Percentiles rank a stretch among this genome's conserved stretches.
Evolutionary conservation across 2,113 vertebrate genomes (phyloP).

Genomic region (Erythrocercus mccallii): DNA sequence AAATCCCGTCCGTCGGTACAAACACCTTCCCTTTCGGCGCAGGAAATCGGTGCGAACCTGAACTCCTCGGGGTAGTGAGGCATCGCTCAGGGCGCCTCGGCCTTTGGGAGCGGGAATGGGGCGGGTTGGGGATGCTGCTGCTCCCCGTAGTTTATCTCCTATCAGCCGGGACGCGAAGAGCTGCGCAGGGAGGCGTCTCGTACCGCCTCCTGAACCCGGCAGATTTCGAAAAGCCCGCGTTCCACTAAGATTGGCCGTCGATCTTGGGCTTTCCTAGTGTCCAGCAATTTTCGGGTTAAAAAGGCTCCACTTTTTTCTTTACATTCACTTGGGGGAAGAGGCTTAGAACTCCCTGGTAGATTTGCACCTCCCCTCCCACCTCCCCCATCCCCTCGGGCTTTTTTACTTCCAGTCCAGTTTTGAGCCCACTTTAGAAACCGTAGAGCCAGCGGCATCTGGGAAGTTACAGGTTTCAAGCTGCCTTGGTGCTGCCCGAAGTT

Average conservation of each 20-base stretch:
- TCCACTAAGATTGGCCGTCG: not conserved
- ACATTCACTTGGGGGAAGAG: not conserved
- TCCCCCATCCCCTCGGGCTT: fast-evolving
- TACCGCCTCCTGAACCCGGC: not conserved
- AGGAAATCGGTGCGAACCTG: fast-evolving
- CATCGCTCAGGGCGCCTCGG: fast-evolving
- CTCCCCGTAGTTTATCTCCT: fast-evolving
- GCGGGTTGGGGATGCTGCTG: fast-evolving
- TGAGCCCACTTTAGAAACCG: fast-evolving
- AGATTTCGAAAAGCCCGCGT: not conserved
- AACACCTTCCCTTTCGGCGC: fast-evolving
- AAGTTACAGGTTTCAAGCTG: fast-evolving
- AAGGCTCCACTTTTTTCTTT: fast-evolving
- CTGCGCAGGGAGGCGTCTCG: not conserved
- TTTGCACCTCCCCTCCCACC: no score
- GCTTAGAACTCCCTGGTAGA: not conserved
- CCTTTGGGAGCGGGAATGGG: fast-evolving
- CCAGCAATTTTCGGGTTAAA: not conserved
- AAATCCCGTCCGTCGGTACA: fast-evolving
- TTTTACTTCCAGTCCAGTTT: fast-evolving
- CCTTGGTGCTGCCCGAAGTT: not conserved
- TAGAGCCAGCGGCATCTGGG: fast-evolving
- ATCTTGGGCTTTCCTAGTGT: fast-evolving
- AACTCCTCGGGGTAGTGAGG: fast-evolving
- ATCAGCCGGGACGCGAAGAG: fast-evolving